phyloP scores from a whole-genome alignment of 2,797 vertebrate species.

The Chelon labrosus region DNA sequence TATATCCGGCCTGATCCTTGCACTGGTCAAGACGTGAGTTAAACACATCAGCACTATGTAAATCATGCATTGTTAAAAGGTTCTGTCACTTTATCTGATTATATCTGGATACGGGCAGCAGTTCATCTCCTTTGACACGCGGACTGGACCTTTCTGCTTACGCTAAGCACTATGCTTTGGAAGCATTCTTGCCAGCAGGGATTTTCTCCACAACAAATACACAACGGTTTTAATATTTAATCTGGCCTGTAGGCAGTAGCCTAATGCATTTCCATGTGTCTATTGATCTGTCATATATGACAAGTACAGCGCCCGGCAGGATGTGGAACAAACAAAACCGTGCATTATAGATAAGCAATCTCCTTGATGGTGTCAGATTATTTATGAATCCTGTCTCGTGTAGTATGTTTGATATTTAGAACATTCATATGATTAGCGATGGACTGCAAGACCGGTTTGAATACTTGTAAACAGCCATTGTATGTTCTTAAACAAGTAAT shows the following conservation, averaged over 20 bases:
- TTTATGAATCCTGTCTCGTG: constrained; percentile 55
- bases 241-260: constrained; percentile 4
- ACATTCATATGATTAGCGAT: constrained; percentile 51
- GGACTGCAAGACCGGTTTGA: constrained; percentile 24
- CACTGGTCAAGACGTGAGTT: not conserved
- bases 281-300: constrained; percentile 59
- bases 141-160: constrained; percentile 21
- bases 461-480: constrained; percentile 35
- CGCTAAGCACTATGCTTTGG: constrained; percentile 13
- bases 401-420: constrained; percentile 51
- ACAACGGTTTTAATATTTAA: constrained; percentile 63
- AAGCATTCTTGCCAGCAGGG: constrained; percentile 17
- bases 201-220: constrained; percentile 26
- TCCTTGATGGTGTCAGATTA: constrained; percentile 59
- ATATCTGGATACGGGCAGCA: not conserved
- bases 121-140: constrained; percentile 30
- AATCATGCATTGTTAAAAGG: constrained; percentile 20
- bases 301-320: constrained; percentile 32
- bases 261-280: constrained; percentile 49
- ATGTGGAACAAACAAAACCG: constrained; percentile 62
- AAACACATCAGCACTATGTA: not conserved
- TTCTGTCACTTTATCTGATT: constrained; percentile 5
- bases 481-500: constrained; percentile 56
- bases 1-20: not conserved
- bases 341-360: constrained; percentile 73